Evolutionary conservation across 2,888 invertebrate species (phyloP).

Genomic region (Xylota segnis): DNA sequence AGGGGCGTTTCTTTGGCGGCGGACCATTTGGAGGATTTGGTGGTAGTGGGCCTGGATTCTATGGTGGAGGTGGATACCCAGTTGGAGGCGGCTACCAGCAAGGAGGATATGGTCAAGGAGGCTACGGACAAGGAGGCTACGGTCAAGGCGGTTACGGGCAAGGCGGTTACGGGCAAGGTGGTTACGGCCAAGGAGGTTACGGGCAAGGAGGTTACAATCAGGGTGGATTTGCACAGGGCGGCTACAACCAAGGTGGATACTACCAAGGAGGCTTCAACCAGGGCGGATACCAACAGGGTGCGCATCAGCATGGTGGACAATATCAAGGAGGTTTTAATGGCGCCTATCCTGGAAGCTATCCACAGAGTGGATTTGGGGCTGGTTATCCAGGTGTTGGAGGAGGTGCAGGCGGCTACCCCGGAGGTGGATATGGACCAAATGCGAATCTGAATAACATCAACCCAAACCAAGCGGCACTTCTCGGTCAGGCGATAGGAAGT

Average conservation of each 20-base stretch:
- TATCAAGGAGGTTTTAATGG: constrained; percentile 18
- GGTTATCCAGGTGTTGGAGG: neutral
- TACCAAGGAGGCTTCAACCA: constrained; percentile 23
- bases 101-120: constrained; percentile 56
- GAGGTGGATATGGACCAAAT: constrained; percentile 32
- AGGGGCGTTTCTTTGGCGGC: constrained; percentile 39
- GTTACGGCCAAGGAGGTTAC: constrained; percentile 20
- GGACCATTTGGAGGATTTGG: constrained; percentile 25
- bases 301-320: neutral
- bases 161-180: constrained; percentile 15
- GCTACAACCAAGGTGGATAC: constrained; percentile 16
- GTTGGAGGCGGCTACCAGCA: constrained; percentile 37
- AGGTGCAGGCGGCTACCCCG: constrained; percentile 31
- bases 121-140: constrained; percentile 21
- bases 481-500: constrained; percentile 53
- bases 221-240: constrained; percentile 18
- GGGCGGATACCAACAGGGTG: constrained; percentile 28
- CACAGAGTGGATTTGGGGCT: constrained; percentile 18
- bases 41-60: constrained; percentile 32
- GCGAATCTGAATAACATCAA: constrained; percentile 54
- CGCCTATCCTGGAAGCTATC: constrained; percentile 2
- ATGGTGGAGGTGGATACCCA: constrained; percentile 23
- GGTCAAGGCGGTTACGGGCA: constrained; percentile 14
- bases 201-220: constrained; percentile 21
- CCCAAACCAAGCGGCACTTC: constrained; percentile 78